A percentile compares a stretch with the other conserved stretches of the same genome.
These are phyloP conservation scores for Odontamblyopus lacepedii DNA, from an alignment of 2,797 vertebrate species.

Conservation along the genomic window DNA sequence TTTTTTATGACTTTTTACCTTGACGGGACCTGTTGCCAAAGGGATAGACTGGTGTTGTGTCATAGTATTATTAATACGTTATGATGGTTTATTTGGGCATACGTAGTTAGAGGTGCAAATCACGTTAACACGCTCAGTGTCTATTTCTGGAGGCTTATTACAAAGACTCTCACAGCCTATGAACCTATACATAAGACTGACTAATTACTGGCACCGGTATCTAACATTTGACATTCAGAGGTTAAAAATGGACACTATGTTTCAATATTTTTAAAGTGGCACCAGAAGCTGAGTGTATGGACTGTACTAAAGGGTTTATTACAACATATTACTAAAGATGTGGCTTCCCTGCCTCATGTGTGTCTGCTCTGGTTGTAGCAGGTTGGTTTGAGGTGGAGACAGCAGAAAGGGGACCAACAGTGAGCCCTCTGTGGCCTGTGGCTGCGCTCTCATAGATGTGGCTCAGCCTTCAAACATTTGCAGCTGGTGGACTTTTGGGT, in stretches of 20 bases:
- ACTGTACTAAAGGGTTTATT: not conserved
- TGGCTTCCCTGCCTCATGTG: not conserved
- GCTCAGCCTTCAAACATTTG: slow-evolving; percentile 27
- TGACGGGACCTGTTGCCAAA: not conserved
- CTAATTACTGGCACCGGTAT: slow-evolving; percentile 12
- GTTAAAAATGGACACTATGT: not conserved
- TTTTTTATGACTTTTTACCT: slow-evolving; percentile 7
- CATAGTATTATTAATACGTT: not conserved
- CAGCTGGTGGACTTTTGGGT: slow-evolving; percentile 14
- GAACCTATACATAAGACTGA: slow-evolving; percentile 18
- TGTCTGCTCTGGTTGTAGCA: slow-evolving; percentile 11
- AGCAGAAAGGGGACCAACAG: slow-evolving; percentile 21
- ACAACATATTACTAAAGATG: not conserved
- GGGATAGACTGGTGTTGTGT: not conserved
- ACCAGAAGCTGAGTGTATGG: not conserved
- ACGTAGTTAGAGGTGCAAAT: not conserved
- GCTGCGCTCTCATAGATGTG: slow-evolving; percentile 47
- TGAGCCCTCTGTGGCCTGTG: slow-evolving; percentile 36
- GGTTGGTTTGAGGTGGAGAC: slow-evolving; percentile 39
- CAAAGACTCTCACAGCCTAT: not conserved
- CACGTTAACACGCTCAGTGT: slow-evolving; percentile 9
- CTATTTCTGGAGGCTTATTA: slow-evolving; percentile 5
- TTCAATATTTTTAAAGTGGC: not conserved
- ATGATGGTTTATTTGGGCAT: slow-evolving; percentile 6
- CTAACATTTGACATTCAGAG: not conserved